phyloP scores from a whole-genome alignment of 2,797 vertebrate species.

The Esox masquinongy region DNA sequence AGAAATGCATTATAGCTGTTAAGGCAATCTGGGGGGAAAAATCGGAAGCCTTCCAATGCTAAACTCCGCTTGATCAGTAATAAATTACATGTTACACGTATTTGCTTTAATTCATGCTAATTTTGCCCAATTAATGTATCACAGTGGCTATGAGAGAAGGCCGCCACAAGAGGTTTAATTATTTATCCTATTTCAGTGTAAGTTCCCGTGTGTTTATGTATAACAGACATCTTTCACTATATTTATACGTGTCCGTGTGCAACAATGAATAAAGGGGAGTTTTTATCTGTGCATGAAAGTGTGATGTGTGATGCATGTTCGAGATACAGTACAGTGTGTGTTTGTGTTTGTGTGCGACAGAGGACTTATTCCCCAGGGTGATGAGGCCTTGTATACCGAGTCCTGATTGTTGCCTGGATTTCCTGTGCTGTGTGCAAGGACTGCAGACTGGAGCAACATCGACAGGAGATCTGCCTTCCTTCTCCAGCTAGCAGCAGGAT shows the following conservation, averaged over 20 bases:
- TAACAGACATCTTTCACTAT: constrained; percentile 3
- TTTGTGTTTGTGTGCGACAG: constrained; percentile 40
- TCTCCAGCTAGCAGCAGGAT: constrained; percentile 44
- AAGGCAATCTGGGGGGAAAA: constrained; percentile 99
- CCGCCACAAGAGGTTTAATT: constrained; percentile 99
- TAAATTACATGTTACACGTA: constrained; percentile 99
- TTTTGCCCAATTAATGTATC: constrained; percentile 99
- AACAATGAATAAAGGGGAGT: background rate
- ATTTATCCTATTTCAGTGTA: constrained; percentile 92
- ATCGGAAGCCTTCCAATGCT: constrained; percentile 91
- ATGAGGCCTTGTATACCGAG: constrained; percentile 85
- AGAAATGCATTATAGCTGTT: constrained; percentile 99
- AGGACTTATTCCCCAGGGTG: constrained; percentile 30
- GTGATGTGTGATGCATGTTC: constrained; percentile 10
- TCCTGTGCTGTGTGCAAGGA: constrained; percentile 53
- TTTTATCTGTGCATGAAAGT: constrained; percentile 31
- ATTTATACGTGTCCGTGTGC: background rate
- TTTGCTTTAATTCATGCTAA: constrained; percentile 99
- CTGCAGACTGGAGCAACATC: constrained; percentile 35
- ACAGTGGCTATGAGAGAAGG: constrained; percentile 90
- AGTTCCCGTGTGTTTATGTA: constrained; percentile 52
- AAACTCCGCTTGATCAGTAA: constrained; percentile 99
- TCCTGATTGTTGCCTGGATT: constrained; percentile 78
- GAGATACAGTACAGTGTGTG: background rate
- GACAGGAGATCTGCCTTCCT: constrained; percentile 59